These are phyloP conservation scores for Silurus aristotelis DNA, from an alignment of 2,797 vertebrate genomes.

Conservation along the genomic window DNA sequence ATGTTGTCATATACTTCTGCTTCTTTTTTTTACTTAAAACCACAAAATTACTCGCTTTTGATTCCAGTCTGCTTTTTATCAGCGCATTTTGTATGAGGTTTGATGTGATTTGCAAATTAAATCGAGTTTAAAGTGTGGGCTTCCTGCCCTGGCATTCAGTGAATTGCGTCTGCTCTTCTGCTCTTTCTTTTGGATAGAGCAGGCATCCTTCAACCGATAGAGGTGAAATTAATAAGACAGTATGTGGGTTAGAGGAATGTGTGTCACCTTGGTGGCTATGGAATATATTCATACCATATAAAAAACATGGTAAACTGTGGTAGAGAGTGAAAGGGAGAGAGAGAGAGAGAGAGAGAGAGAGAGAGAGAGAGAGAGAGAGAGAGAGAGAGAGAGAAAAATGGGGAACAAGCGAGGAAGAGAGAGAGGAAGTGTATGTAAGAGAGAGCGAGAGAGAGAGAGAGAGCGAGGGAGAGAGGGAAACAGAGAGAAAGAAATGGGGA, in stretches of 20 bases:
- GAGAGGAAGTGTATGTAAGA: background rate
- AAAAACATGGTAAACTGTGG: background rate
- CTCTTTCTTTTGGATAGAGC: background rate
- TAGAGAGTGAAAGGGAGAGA: background rate
- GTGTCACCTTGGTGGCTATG: slow-evolving; percentile 14
- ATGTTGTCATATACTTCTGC: background rate
- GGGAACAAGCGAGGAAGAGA: background rate
- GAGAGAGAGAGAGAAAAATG: slow-evolving; percentile 22
- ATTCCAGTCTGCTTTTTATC: background rate
- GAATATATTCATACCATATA: background rate
- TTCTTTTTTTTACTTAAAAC: background rate
- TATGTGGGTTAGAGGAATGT: slow-evolving; percentile 5
- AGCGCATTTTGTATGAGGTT: background rate
- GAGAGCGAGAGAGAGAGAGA: slow-evolving; percentile 22
- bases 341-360: background rate
- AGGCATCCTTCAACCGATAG: background rate
- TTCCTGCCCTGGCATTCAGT: background rate
- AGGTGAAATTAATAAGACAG: slow-evolving; percentile 14
- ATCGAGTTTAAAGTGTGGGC: background rate
- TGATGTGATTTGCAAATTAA: background rate
- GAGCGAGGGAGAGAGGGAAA: no score
- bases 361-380: background rate
- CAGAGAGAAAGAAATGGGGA: slow-evolving; percentile 28
- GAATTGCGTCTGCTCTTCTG: background rate
- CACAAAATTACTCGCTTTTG: slow-evolving; percentile 3